A percentile compares a stretch with the other conserved stretches of the same genome.
These are phyloP conservation scores for Acheta domesticus DNA, from an alignment of 2,888 invertebrate species.

Conservation along the genomic window DNA sequence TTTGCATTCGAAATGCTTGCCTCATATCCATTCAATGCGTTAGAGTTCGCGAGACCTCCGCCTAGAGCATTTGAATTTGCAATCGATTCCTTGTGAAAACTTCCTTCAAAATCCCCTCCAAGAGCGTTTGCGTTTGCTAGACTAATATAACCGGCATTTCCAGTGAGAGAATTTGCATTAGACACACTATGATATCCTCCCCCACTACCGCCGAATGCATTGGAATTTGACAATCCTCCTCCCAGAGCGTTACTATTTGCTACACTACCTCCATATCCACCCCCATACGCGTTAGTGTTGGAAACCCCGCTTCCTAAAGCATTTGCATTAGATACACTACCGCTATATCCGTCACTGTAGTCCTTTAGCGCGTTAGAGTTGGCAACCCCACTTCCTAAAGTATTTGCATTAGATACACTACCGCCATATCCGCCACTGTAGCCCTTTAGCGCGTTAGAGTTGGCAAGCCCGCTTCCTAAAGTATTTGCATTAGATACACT, in stretches of 20 bases:
- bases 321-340: neutral
- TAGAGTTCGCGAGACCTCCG: neutral
- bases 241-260: neutral
- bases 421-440: neutral
- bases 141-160: neutral
- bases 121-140: neutral
- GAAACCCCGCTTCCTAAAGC: neutral
- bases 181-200: neutral
- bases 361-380: neutral
- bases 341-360: neutral
- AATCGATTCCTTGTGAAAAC: neutral
- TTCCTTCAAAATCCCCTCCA: neutral
- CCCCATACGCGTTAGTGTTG: neutral
- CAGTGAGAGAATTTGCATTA: neutral
- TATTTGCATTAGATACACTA: neutral
- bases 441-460: neutral
- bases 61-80: neutral
- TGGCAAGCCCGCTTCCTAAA: neutral
- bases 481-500: neutral
- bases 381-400: neutral
- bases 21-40: neutral
- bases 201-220: neutral
- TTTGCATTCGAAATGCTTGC: too few species aligned
- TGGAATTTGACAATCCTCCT: neutral
- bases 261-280: neutral